phyloP scores from a whole-genome alignment of 2,888 invertebrate genomes.

The Smittia sp. region DNA sequence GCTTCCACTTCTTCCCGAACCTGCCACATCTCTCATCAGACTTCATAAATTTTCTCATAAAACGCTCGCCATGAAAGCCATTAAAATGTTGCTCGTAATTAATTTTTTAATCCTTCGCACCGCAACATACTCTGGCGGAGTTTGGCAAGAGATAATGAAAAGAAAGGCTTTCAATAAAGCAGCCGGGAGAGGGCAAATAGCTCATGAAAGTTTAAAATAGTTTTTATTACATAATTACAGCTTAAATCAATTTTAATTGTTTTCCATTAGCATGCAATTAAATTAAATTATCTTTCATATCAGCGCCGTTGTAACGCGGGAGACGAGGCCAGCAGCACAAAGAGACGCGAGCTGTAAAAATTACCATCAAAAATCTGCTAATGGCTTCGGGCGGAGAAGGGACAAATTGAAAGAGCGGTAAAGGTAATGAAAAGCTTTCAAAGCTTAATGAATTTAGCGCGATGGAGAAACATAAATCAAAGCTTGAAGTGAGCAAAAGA shows the following conservation, averaged over 20 bases:
- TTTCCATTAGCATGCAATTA: constrained; percentile 38
- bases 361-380: constrained; percentile 13
- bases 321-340: background rate
- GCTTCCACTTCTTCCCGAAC: too few species aligned
- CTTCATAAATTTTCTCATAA: constrained; percentile 20
- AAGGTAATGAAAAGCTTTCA: constrained; percentile 16
- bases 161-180: background rate
- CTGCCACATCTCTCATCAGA: background rate
- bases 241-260: constrained; percentile 41
- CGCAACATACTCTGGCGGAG: constrained; percentile 17
- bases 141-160: constrained; percentile 24
- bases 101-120: constrained; percentile 32
- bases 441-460: background rate
- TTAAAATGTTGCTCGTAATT: constrained; percentile 40
- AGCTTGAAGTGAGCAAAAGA: background rate
- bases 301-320: background rate
- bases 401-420: constrained; percentile 16
- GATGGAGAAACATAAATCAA: background rate
- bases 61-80: constrained; percentile 33
- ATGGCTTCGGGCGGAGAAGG: background rate
- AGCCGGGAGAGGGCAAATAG: background rate
- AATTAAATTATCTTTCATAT: constrained; percentile 25
- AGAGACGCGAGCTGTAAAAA: background rate
- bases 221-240: constrained; percentile 31
- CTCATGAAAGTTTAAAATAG: constrained; percentile 26